These are phyloP conservation scores for Heliconius charithonia DNA, from an alignment of 2,888 invertebrate genomes.

Conservation along the genomic window DNA sequence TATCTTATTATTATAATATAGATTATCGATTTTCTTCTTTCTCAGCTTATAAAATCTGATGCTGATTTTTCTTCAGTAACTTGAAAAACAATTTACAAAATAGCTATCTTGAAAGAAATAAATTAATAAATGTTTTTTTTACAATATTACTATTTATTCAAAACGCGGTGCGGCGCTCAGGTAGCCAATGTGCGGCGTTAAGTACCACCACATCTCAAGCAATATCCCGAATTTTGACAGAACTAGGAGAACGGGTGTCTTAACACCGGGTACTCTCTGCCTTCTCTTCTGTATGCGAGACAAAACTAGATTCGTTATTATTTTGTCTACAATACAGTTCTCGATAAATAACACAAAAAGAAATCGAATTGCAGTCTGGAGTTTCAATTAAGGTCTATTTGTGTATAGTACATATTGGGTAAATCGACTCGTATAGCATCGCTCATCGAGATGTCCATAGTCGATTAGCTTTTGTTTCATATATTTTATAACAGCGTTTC, in stretches of 20 bases:
- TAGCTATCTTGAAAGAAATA: too few relatives aligned
- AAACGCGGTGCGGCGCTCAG: too few relatives aligned
- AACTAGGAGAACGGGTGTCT: too few relatives aligned
- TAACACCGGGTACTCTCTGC: background rate
- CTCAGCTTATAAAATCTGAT: too few relatives aligned
- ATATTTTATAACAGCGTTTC: background rate
- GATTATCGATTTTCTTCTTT: too few relatives aligned
- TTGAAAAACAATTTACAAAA: too few relatives aligned
- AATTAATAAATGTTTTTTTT: too few relatives aligned
- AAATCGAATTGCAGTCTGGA: conserved; percentile 26
- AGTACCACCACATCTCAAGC: background rate
- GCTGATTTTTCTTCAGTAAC: too few relatives aligned
- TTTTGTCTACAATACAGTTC: background rate
- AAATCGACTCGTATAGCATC: conserved; percentile 1
- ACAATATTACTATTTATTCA: too few relatives aligned
- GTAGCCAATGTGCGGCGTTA: background rate
- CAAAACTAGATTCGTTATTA: background rate
- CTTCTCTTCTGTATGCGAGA: background rate
- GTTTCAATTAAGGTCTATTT: conserved; percentile 32
- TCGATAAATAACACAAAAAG: conserved; percentile 2
- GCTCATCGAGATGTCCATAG: background rate
- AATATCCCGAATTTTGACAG: background rate
- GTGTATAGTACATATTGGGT: conserved; percentile 1
- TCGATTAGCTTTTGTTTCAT: conserved; percentile 16
- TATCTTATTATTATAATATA: too few relatives aligned